These are phyloP conservation scores for Xenopus tropicalis DNA, from an alignment of 2,113 vertebrate species.

Conservation along the genomic window DNA sequence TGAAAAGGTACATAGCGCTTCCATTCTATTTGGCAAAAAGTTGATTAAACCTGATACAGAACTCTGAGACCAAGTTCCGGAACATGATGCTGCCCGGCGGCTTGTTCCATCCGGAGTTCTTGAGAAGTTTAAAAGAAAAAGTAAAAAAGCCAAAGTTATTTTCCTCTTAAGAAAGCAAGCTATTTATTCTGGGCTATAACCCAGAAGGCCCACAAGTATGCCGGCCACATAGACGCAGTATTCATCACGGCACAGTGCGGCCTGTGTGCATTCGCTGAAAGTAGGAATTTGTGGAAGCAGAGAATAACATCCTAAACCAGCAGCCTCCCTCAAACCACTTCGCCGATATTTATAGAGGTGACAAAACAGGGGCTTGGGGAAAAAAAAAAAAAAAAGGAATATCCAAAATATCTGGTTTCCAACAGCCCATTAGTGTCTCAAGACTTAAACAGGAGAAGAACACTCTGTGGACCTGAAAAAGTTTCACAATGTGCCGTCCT, in stretches of 20 bases:
- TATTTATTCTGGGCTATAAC: conserved; percentile 4
- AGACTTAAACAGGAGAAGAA: too few relatives aligned
- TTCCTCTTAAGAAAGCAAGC: conserved; percentile 12
- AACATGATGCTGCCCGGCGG: too few relatives aligned
- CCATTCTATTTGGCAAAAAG: too few relatives aligned
- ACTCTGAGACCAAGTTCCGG: too few relatives aligned
- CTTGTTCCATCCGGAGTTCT: too few relatives aligned
- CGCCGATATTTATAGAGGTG: conserved; percentile 59
- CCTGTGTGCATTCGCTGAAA: conserved; percentile 17
- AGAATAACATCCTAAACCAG: conserved; percentile 46
- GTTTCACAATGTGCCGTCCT: too few relatives aligned
- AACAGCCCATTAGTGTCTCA: too few relatives aligned
- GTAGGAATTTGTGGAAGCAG: conserved; percentile 17
- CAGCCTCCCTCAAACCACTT: conserved; percentile 44
- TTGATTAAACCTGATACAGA: too few relatives aligned
- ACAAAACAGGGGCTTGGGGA: conserved; percentile 51
- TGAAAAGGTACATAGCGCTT: too few relatives aligned
- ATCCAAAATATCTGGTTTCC: too few relatives aligned
- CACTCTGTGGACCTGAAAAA: too few relatives aligned
- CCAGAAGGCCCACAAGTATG: conserved; percentile 6
- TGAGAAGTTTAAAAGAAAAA: background rate
- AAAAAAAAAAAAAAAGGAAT: too few relatives aligned
- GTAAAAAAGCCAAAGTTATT: background rate
- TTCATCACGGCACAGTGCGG: conserved; percentile 2
- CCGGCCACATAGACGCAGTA: background rate